These are phyloP conservation scores for Oenanthe melanoleuca DNA, from an alignment of 2,113 vertebrate species.

Conservation along the genomic window DNA sequence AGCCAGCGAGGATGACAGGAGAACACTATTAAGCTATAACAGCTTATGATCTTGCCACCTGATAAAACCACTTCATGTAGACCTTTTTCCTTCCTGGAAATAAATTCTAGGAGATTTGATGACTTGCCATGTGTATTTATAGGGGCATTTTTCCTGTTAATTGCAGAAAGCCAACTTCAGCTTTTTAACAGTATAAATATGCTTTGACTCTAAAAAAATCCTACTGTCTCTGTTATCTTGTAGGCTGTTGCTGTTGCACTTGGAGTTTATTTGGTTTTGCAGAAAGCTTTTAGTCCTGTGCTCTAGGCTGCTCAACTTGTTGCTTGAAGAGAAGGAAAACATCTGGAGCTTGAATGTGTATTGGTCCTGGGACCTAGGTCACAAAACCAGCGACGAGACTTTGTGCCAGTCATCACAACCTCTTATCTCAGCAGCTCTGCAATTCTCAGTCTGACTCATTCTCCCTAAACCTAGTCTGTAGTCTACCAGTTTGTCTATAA, in stretches of 20 bases:
- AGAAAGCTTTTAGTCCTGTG: neutral
- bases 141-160: neutral
- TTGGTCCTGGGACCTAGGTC: neutral
- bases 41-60: neutral
- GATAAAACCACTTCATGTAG: neutral
- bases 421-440: neutral
- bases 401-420: neutral
- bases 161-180: rapidly evolving
- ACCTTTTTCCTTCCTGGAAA: neutral
- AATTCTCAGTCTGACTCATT: rapidly evolving
- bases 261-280: neutral
- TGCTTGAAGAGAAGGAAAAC: neutral
- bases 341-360: neutral
- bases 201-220: neutral
- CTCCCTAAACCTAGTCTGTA: neutral
- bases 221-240: neutral
- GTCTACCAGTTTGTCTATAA: neutral
- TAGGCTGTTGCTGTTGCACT: neutral
- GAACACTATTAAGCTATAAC: neutral
- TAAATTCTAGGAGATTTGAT: neutral
- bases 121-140: neutral
- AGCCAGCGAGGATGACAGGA: neutral
- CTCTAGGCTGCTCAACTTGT: neutral
- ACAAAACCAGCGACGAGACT: neutral
- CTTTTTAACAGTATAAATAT: neutral